A percentile compares a stretch with the other conserved stretches of the same genome.
Conservation (phyloP, 1,140 invertebrate species). For the Zaprionus nigranus region DNA sequence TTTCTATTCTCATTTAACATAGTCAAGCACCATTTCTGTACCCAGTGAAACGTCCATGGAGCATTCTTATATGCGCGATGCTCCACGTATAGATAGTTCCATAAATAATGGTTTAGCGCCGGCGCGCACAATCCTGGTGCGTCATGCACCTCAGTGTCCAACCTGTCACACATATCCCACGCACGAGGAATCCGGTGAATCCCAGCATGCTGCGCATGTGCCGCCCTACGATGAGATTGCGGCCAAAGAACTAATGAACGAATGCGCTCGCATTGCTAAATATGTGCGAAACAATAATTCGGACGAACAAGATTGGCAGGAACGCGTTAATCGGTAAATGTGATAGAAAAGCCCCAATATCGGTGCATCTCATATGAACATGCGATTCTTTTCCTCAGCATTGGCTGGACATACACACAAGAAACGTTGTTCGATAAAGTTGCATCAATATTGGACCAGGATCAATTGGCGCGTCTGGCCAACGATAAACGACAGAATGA, state of each 20-base stretch:
- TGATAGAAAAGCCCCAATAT: background rate
- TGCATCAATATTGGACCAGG: conserved; percentile 89
- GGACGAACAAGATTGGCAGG: conserved; percentile 89
- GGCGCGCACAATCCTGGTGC: conserved; percentile 70
- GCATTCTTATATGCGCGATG: conserved; percentile 78
- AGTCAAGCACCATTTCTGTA: conserved; percentile 72
- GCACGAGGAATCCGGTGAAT: conserved; percentile 64
- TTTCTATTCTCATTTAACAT: background rate
- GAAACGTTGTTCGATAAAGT: conserved; percentile 88
- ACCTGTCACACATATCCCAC: conserved; percentile 76
- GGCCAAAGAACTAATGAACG: conserved; percentile 89
- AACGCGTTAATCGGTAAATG: conserved; percentile 87
- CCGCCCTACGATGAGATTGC: conserved; percentile 88
- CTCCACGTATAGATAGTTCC: conserved; percentile 39
- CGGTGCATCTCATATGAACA: too few relatives aligned
- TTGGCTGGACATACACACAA: conserved; percentile 88
- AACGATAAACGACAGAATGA: conserved; percentile 86
- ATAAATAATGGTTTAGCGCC: conserved; percentile 61
- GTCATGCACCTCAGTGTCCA: conserved; percentile 77
- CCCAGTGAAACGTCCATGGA: conserved; percentile 76
- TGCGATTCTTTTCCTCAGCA: conserved; percentile 82
- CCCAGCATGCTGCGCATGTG: conserved; percentile 60
- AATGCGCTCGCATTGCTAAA: conserved; percentile 89
- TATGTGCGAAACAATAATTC: conserved; percentile 87
- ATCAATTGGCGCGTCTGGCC: conserved; percentile 89